Evolutionary conservation across 2,888 invertebrate species (phyloP).

Genomic region (Mayetiola destructor): DNA sequence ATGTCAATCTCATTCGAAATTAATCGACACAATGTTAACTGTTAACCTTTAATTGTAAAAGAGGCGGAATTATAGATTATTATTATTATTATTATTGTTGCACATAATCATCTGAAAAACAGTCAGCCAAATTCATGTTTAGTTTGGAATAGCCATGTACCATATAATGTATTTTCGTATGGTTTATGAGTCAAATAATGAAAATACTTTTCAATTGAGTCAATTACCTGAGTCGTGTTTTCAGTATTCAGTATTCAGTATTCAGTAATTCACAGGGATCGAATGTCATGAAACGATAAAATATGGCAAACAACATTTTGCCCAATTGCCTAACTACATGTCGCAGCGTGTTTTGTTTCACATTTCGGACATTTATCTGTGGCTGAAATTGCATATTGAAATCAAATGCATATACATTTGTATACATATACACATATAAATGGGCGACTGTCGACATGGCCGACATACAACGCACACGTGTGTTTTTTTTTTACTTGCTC

Average conservation of each 20-base stretch:
- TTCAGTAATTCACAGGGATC: conserved; percentile 16
- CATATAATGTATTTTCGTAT: not conserved
- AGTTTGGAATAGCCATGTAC: too few relatives aligned
- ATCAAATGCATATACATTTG: not conserved
- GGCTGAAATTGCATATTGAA: not conserved
- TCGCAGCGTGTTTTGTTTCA: conserved; percentile 10
- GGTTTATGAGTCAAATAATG: too few relatives aligned
- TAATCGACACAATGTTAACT: too few relatives aligned
- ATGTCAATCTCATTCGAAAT: too few relatives aligned
- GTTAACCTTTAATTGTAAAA: conserved; percentile 11
- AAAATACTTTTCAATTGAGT: conserved; percentile 14
- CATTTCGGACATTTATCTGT: conserved; percentile 9
- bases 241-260: too few relatives aligned
- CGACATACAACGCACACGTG: not conserved
- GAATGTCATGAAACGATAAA: conserved; percentile 15
- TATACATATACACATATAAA: not conserved
- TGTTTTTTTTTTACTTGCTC: not conserved
- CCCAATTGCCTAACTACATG: conserved; percentile 8
- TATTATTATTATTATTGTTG: too few relatives aligned
- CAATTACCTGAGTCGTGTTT: conserved; percentile 15
- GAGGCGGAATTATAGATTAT: not conserved
- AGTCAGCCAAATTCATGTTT: too few relatives aligned
- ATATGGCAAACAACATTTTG: not conserved
- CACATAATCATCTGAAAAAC: too few relatives aligned
- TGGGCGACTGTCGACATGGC: too few relatives aligned